phyloP scores from a whole-genome alignment of 1,140 invertebrate species.

The Globodera ellingtonae region DNA sequence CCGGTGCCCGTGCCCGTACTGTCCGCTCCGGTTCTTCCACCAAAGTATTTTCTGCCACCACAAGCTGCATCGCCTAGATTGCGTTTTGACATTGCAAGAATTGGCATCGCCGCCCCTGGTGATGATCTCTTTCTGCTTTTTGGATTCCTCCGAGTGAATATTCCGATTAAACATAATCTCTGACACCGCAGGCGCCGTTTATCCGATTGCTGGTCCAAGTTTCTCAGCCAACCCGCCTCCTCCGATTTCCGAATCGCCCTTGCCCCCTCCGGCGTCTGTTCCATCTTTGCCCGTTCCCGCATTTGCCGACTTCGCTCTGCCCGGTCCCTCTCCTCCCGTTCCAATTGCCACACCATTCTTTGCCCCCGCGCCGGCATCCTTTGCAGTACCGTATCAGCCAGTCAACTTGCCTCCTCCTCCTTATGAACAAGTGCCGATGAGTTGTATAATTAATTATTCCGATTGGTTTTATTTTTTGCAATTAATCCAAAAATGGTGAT shows the following conservation, averaged over 20 bases:
- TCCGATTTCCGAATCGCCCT: not conserved
- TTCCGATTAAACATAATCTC: too few species aligned
- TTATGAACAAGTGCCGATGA: not conserved
- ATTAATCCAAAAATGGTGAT: too few species aligned
- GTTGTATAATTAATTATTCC: not conserved
- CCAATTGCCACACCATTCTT: not conserved
- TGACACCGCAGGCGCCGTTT: not conserved
- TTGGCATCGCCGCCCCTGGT: not conserved
- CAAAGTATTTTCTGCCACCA: slow-evolving; percentile 28
- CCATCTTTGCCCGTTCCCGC: not conserved
- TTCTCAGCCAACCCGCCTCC: slow-evolving; percentile 14
- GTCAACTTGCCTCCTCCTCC: not conserved
- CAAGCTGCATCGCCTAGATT: not conserved
- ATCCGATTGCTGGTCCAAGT: slow-evolving; percentile 5
- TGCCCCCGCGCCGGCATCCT: slow-evolving; percentile 12
- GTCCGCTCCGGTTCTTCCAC: slow-evolving; percentile 32
- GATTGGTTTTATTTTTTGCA: too few species aligned
- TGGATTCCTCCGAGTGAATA: too few species aligned
- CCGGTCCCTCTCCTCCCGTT: not conserved
- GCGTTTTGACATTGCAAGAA: not conserved
- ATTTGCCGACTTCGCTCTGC: slow-evolving; percentile 18
- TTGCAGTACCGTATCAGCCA: slow-evolving; percentile 7
- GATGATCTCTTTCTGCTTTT: not conserved
- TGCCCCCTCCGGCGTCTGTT: not conserved
- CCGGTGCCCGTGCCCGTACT: slow-evolving; percentile 38